A percentile compares a stretch with the other conserved stretches of the same genome.
phyloP scores from a whole-genome alignment of 2,888 invertebrate genomes.

The Amblyjoppa proteus region DNA sequence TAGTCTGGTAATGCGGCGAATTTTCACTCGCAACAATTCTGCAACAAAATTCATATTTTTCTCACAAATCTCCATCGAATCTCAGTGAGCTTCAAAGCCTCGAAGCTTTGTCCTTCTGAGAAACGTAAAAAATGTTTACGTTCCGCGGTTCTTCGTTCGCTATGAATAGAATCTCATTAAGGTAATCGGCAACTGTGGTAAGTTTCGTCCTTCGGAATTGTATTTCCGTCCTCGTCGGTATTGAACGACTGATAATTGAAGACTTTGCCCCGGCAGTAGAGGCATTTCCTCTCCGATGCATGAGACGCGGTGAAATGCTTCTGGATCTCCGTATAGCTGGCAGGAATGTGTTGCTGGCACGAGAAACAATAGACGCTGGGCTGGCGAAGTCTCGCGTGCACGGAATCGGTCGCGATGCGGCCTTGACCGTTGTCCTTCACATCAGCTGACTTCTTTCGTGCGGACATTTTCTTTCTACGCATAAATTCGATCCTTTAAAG shows the following conservation, averaged over 20 bases:
- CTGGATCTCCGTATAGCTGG: conserved; percentile 73
- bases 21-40: neutral
- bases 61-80: conserved; percentile 12
- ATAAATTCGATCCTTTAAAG: neutral
- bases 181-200: conserved; percentile 77
- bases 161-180: neutral
- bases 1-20: conserved; percentile 7
- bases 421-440: neutral
- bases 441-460: neutral
- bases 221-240: conserved; percentile 66
- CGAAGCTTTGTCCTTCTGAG: conserved; percentile 5
- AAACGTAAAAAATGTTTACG: conserved; percentile 10
- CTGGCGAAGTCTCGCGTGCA: conserved; percentile 78
- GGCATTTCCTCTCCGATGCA: conserved; percentile 73
- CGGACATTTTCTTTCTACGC: conserved; percentile 34
- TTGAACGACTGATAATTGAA: conserved; percentile 74
- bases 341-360: conserved; percentile 75
- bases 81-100: neutral
- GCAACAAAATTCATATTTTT: conserved; percentile 53
- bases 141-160: neutral
- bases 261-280: conserved; percentile 79
- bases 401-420: conserved; percentile 79
- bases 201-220: conserved; percentile 66
- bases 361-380: conserved; percentile 75
- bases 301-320: conserved; percentile 79